Evolutionary conservation across 2,888 invertebrate genomes (phyloP).

Genomic region (Argynnis bischoffii): DNA sequence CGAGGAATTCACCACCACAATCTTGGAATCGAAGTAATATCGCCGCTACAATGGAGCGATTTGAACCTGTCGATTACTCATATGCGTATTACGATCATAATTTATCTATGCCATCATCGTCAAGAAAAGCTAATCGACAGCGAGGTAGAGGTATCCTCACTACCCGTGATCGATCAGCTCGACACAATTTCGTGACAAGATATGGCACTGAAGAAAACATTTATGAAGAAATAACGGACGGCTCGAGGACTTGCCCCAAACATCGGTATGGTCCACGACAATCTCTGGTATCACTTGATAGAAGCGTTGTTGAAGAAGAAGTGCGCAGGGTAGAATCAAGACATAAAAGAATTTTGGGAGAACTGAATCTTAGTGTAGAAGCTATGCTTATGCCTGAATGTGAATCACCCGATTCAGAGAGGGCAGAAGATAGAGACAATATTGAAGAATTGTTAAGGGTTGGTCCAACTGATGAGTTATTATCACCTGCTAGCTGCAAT

Average conservation of each 20-base stretch:
- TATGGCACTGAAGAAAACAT: constrained; percentile 94
- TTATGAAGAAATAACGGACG: constrained; percentile 90
- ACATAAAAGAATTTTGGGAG: constrained; percentile 91
- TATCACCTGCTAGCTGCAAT: constrained; percentile 86
- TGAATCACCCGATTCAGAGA: constrained; percentile 84
- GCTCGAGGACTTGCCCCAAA: constrained; percentile 78
- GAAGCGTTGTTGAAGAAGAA: constrained; percentile 91
- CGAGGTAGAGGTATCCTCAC: constrained; percentile 67
- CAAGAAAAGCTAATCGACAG: constrained; percentile 71
- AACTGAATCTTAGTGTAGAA: constrained; percentile 93
- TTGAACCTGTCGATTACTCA: constrained; percentile 88
- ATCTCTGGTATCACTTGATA: constrained; percentile 86
- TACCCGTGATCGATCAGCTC: constrained; percentile 69
- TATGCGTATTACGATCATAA: constrained; percentile 92
- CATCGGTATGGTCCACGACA: constrained; percentile 78
- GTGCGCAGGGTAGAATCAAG: constrained; percentile 91
- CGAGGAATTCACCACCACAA: constrained; percentile 72
- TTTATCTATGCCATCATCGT: constrained; percentile 84
- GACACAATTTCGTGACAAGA: constrained; percentile 88
- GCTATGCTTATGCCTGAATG: constrained; percentile 94
- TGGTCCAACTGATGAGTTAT: constrained; percentile 87
- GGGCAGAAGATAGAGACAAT: constrained; percentile 84
- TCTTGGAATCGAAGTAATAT: constrained; percentile 85
- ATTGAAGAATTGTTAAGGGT: constrained; percentile 86
- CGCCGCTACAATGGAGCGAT: constrained; percentile 85